Evolutionary conservation across 2,888 invertebrate species (phyloP), one percentile per base, ranked within the genome.

Genomic region (Drosophila longiperda): DNA sequence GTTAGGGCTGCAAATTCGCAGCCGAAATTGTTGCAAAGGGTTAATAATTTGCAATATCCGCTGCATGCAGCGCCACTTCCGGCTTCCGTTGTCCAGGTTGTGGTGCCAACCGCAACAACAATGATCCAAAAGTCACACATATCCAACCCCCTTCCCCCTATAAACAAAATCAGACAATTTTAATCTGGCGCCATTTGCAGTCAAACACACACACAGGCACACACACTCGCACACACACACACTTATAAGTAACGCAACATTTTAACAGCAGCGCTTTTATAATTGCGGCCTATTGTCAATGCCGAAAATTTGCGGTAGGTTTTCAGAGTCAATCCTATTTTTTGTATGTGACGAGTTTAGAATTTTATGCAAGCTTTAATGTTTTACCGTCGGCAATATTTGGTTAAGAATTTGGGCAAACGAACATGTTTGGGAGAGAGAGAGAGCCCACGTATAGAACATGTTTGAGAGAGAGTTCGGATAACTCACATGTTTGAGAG

Each of bases 41-140:
- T 89, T 88, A 88, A 90, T 91, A 91, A 91, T 91, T 90, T 80
- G 88, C 80, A 83, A 88, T 88, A 91, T 89, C 88, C 90, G 89
- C 73, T 83, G 80, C 78, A 85, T 78, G 80, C 82, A 73, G 88
- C 80, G 74, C 86, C 86, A 74, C 75, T 79, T 76, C 81, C 73
- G 70, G 83, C 54, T 78, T 88, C 88, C 89, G 81, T 60, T 70
- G 78, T 82, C 81, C 80, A 65, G 48, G 65, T 64, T 70, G 67
- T 54, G 63, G 63, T 66, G 61, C 66, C 53, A 55, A 64, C 66
- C 64, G 45, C 70, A 45, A 61, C 63, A 74, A 63, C 79, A 73
- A 66, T 52, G 61, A 66, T 54, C 67, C 62, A 63, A 63, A 36
- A 63, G 50, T 15, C 58, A 58, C 49, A 68, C 63, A 84, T 54